Base-by-base conservation (phyloP, 2,113 vertebrate species). In the Siniperca chuatsi region DNA sequence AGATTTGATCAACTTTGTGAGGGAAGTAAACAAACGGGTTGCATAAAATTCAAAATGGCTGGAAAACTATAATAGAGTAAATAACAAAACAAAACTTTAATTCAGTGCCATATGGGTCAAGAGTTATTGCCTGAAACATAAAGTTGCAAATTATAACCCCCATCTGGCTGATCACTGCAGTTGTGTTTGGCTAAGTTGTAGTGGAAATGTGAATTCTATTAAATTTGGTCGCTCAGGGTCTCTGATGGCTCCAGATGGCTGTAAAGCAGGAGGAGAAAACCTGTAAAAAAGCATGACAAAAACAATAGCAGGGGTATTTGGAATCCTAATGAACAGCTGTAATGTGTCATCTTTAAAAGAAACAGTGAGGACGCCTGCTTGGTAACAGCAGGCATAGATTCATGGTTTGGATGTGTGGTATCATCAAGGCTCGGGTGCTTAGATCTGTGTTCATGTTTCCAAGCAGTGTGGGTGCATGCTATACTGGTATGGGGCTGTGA, bases 181-280 rank as follows among this genome's bases (percentile, higher is more conserved):
- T 25, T 50, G 40, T 68, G 65, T 72, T 68, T 80, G 72, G 58
- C 72, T 75, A 40, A 76, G 42, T 60, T 67, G 52, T 52, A 20
- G 35, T 46, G 37, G 74, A 79, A 82, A 11, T 69, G 25, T 55
- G 29, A 80, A 78, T 81, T 72, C 13, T 15, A 42, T 60, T 82
- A 18, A 18, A 64, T 66, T 33, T 42, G 48, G 52, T 66, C 48
- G 21, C 46, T 84, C 7, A 1, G 60, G 8, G 23, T 82, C 44
- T 76, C n/a, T 35, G n/a, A 69, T 58, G 64, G 23, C 12, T 82
- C 64, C 81, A 75, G 77, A 87, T 87, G 77, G 79, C 29, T 79
- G 55, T 42, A 72, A 76, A 67, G 25, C 42, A 78, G 2, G 4
- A 29, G 18, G 25, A 67, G 37, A 65, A 55, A 77, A 71, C 2